These are phyloP conservation scores for Dinoponera quadriceps DNA, from an alignment of 1,140 invertebrate genomes.

Conservation along the genomic window DNA sequence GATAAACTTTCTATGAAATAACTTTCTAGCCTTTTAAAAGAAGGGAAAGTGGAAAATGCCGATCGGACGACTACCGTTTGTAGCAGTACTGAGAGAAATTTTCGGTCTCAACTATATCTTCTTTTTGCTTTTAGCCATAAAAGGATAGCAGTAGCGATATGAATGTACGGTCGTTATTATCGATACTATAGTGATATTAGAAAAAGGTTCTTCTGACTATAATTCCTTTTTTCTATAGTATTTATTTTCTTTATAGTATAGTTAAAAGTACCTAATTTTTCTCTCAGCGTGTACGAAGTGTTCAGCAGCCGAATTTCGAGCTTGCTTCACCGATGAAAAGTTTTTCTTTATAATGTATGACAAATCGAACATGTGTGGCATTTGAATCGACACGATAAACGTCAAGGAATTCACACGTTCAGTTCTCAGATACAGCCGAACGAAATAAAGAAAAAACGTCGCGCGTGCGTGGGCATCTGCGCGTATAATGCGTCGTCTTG, in stretches of 20 bases:
- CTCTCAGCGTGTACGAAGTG: neutral
- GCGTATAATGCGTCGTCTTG: slow-evolving; percentile 7
- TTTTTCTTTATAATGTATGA: too few species aligned
- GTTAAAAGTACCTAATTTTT: too few species aligned
- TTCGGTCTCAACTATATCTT: too few species aligned
- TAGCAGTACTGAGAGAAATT: neutral
- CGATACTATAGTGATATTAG: too few species aligned
- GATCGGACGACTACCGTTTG: slow-evolving; percentile 14
- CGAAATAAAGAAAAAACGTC: slow-evolving; percentile 1
- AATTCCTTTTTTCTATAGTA: too few species aligned
- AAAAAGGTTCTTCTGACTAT: too few species aligned
- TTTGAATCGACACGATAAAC: neutral
- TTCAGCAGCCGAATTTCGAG: slow-evolving; percentile 4
- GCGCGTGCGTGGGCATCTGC: neutral
- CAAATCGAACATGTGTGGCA: neutral
- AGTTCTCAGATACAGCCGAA: neutral
- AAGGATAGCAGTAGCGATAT: too few species aligned
- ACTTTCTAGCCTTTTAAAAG: slow-evolving; percentile 27
- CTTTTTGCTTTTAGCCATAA: too few species aligned
- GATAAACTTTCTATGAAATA: slow-evolving; percentile 27
- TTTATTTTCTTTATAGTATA: too few species aligned
- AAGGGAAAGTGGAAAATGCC: slow-evolving; percentile 1
- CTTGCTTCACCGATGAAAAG: slow-evolving; percentile 3
- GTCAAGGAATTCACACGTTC: neutral
- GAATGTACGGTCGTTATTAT: too few species aligned